These are phyloP conservation scores for Xylocopa sonorina DNA, from an alignment of 1,140 invertebrate genomes.

Conservation along the genomic window DNA sequence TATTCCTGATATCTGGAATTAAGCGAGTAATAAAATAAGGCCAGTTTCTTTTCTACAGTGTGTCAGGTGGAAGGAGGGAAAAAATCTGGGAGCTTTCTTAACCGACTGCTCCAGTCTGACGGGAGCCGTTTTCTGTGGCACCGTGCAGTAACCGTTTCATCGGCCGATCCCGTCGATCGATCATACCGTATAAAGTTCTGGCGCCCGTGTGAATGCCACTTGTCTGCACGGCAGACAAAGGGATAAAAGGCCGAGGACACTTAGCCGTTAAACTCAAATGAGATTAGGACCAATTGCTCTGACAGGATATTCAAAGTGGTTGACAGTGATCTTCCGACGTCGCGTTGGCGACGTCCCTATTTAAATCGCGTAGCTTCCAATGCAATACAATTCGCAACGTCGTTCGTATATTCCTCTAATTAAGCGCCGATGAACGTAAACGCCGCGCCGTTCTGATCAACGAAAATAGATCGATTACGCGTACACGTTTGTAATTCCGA, in stretches of 20 bases:
- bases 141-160: constrained; percentile 43
- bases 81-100: too few relatives aligned
- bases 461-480: too few relatives aligned
- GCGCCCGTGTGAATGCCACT: constrained; percentile 65
- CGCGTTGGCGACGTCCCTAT: not conserved
- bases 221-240: constrained; percentile 60
- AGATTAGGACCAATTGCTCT: constrained; percentile 62
- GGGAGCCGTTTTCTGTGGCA: constrained; percentile 43
- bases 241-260: constrained; percentile 65
- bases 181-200: constrained; percentile 63
- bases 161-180: constrained; percentile 59
- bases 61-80: too few relatives aligned
- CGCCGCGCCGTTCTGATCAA: too few relatives aligned
- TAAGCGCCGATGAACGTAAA: not conserved
- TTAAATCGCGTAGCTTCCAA: constrained; percentile 11
- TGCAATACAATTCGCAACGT: not conserved
- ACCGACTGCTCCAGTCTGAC: too few relatives aligned
- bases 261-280: constrained; percentile 61
- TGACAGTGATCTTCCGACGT: constrained; percentile 32
- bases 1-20: too few relatives aligned
- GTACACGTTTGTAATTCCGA: not conserved
- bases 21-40: too few relatives aligned
- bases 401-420: not conserved
- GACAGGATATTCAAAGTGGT: constrained; percentile 56
- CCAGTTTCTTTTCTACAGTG: too few relatives aligned